These are phyloP conservation scores for Pagetopsis macropterus DNA, from an alignment of 2,797 vertebrate genomes.

Conservation along the genomic window DNA sequence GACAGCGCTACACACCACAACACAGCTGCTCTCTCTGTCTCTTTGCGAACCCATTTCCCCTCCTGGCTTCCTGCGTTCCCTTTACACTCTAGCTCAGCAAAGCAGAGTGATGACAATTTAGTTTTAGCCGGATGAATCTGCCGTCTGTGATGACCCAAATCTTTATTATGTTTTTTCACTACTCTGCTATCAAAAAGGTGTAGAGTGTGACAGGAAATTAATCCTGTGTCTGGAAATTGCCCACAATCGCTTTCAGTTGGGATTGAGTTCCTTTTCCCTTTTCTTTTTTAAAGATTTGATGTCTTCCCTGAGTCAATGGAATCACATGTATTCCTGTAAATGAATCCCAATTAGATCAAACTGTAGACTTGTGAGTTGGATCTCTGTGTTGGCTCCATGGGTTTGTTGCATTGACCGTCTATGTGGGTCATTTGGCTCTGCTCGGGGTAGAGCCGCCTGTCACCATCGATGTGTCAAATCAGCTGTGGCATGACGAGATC, in stretches of 20 bases:
- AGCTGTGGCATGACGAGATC: slow-evolving; percentile 43
- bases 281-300: not conserved
- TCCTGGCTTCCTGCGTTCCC: slow-evolving; percentile 63
- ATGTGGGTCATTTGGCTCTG: slow-evolving; percentile 65
- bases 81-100: slow-evolving; percentile 67
- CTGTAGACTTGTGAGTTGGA: not conserved
- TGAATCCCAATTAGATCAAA: slow-evolving; percentile 17
- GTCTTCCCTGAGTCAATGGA: slow-evolving; percentile 32
- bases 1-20: slow-evolving; percentile 61
- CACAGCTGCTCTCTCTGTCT: slow-evolving; percentile 66
- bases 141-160: slow-evolving; percentile 71
- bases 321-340: slow-evolving; percentile 7
- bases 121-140: slow-evolving; percentile 75
- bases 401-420: slow-evolving; percentile 15
- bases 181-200: slow-evolving; percentile 34
- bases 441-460: slow-evolving; percentile 48
- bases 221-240: slow-evolving; percentile 43
- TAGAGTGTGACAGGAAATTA: slow-evolving; percentile 43
- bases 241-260: slow-evolving; percentile 45
- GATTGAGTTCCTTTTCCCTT: slow-evolving; percentile 37
- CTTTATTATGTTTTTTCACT: slow-evolving; percentile 54
- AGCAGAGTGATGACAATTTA: slow-evolving; percentile 72
- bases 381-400: not conserved
- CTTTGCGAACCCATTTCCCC: slow-evolving; percentile 70
- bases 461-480: slow-evolving; percentile 68